Percentiles rank a stretch among this genome's conserved stretches.
These are phyloP conservation scores for Gasterosteus nipponicus DNA, from an alignment of 2,113 vertebrate species.

Conservation along the genomic window DNA sequence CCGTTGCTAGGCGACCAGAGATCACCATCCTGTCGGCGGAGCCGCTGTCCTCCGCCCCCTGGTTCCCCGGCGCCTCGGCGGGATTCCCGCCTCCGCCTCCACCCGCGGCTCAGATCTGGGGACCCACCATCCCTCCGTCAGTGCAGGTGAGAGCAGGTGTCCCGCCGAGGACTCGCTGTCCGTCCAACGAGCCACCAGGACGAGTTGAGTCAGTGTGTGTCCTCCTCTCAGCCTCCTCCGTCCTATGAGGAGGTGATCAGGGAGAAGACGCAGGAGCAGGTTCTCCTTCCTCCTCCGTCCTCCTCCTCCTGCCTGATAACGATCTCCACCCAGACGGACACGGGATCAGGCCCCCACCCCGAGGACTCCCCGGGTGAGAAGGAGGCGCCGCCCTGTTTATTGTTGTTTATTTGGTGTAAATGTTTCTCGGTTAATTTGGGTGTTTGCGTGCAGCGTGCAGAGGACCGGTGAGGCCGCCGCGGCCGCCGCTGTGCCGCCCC, in stretches of 20 bases:
- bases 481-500: conserved; percentile 70
- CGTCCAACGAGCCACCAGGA: too few species aligned
- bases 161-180: too few species aligned
- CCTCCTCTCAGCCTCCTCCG: conserved; percentile 87
- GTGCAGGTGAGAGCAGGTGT: conserved; percentile 81
- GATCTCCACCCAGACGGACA: conserved; percentile 94
- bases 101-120: conserved; percentile 87
- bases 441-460: conserved; percentile 53
- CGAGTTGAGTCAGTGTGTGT: not conserved
- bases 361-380: conserved; percentile 31
- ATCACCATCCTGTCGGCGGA: conserved; percentile 97
- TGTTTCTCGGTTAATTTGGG: not conserved
- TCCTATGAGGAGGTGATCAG: conserved; percentile 98
- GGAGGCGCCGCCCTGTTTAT: not conserved
- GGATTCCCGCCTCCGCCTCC: conserved; percentile 83
- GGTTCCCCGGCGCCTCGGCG: conserved; percentile 87
- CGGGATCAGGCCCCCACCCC: conserved; percentile 69
- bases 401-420: not conserved
- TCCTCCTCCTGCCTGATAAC: conserved; percentile 67
- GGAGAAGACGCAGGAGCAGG: conserved; percentile 94
- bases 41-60: conserved; percentile 87
- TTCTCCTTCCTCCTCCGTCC: conserved; percentile 70
- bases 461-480: conserved; percentile 84
- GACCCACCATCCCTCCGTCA: conserved; percentile 84
- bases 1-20: conserved; percentile 88